phyloP scores from a whole-genome alignment of 1,140 invertebrate genomes.

The Listronotus bonariensis region DNA sequence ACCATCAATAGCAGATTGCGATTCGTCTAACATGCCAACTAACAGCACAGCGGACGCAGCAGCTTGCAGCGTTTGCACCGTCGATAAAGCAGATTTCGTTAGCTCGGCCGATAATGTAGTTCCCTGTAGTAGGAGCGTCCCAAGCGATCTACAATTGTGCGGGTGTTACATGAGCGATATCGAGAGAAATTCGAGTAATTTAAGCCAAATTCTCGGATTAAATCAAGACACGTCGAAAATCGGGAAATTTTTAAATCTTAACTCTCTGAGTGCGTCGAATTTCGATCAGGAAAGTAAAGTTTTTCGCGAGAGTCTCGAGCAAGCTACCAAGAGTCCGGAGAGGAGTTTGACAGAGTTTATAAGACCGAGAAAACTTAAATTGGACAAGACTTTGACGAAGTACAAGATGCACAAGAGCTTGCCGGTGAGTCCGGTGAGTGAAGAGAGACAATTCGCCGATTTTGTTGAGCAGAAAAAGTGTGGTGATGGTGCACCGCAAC shows the following conservation, averaged over 20 bases:
- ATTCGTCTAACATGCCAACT: slow-evolving; percentile 38
- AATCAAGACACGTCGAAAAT: slow-evolving; percentile 19
- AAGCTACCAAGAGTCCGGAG: slow-evolving; percentile 46
- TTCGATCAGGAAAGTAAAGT: slow-evolving; percentile 22
- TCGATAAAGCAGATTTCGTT: neutral
- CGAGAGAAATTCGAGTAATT: slow-evolving; percentile 45
- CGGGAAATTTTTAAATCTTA: slow-evolving; percentile 14
- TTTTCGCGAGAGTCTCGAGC: slow-evolving; percentile 25
- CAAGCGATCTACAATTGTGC: slow-evolving; percentile 51
- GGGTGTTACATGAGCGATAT: slow-evolving; percentile 54
- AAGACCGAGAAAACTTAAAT: slow-evolving; percentile 49
- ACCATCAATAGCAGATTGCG: slow-evolving; percentile 20
- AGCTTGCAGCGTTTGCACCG: slow-evolving; percentile 25
- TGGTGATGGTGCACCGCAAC: slow-evolving; percentile 19
- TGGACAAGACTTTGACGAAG: slow-evolving; percentile 51
- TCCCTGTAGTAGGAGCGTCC: slow-evolving; percentile 42
- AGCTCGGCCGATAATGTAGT: neutral
- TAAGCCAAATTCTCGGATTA: slow-evolving; percentile 40
- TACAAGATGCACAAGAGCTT: slow-evolving; percentile 71
- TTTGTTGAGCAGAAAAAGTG: slow-evolving; percentile 47
- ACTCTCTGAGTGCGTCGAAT: slow-evolving; percentile 5
- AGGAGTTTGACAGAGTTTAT: slow-evolving; percentile 44
- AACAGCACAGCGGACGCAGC: slow-evolving; percentile 25
- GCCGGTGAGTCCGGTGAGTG: slow-evolving; percentile 69
- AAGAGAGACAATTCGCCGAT: slow-evolving; percentile 68